Conservation (phyloP, 2,888 invertebrate species). For the Dioctria rufipes region DNA sequence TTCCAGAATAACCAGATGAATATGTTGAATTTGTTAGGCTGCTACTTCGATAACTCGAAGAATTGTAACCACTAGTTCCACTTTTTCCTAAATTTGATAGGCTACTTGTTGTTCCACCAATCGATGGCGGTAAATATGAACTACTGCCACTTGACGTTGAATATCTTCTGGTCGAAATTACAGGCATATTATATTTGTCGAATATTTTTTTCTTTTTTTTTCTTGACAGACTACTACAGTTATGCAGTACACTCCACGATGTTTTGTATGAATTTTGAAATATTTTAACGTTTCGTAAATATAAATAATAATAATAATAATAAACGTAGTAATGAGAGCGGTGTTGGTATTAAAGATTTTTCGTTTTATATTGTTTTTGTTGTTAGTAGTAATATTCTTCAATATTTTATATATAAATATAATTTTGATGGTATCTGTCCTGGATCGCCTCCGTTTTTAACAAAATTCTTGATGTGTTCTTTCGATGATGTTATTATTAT, state of each 20-base stretch:
- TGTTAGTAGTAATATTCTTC: constrained; percentile 7
- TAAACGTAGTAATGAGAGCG: background rate
- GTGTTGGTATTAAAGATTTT: background rate
- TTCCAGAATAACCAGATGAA: constrained; percentile 64
- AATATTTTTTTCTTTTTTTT: constrained; percentile 23
- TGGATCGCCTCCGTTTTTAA: constrained; percentile 39
- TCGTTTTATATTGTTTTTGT: constrained; percentile 17
- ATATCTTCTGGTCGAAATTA: constrained; percentile 71
- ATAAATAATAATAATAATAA: constrained; percentile 1
- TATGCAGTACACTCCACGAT: constrained; percentile 8
- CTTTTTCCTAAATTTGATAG: constrained; percentile 42
- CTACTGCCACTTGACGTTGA: constrained; percentile 68
- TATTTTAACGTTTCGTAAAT: constrained; percentile 14
- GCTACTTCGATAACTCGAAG: constrained; percentile 63
- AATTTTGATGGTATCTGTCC: constrained; percentile 29
- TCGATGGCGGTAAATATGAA: constrained; percentile 69
- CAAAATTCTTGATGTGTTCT: constrained; percentile 29
- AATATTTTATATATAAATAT: background rate
- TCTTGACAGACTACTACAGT: constrained; percentile 26
- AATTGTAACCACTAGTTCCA: constrained; percentile 65
- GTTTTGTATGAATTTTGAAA: background rate
- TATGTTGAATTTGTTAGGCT: constrained; percentile 60
- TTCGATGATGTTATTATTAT: background rate
- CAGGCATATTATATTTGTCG: constrained; percentile 70
- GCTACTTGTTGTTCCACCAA: constrained; percentile 63